Evolutionary conservation across 2,797 vertebrate genomes (phyloP).

Genomic region (Benthosema pterotum): DNA sequence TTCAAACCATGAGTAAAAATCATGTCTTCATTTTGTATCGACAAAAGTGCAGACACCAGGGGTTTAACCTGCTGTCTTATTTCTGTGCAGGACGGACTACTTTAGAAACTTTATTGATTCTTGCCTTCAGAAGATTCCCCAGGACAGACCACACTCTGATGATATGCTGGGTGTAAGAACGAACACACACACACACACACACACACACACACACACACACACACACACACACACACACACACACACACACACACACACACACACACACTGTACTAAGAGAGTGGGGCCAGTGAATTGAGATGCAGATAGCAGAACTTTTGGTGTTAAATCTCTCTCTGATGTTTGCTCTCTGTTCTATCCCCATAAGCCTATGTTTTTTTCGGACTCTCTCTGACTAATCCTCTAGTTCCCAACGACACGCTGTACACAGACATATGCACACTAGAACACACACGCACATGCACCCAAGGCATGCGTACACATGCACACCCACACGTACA

Average conservation of each 20-base stretch:
- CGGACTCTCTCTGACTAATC: conserved; percentile 54
- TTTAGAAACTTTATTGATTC: conserved; percentile 99
- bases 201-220: neutral
- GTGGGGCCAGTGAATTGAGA: conserved; percentile 48
- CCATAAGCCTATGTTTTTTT: conserved; percentile 64
- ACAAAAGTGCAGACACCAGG: too few species aligned
- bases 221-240: conserved; percentile 2
- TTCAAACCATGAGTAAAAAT: neutral
- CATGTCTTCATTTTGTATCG: neutral
- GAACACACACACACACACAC: conserved; percentile 8
- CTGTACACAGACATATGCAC: conserved; percentile 21
- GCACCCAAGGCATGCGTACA: too few species aligned
- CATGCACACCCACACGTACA: conserved; percentile 14
- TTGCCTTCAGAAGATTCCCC: conserved; percentile 99
- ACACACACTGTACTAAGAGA: neutral
- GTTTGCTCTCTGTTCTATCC: conserved; percentile 41
- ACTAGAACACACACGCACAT: conserved; percentile 1
- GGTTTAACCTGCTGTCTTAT: conserved; percentile 35
- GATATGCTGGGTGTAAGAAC: conserved; percentile 94
- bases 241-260: neutral
- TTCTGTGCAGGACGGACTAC: conserved; percentile 92
- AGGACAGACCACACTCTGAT: conserved; percentile 96
- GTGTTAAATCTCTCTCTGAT: conserved; percentile 53
- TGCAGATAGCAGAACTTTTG: conserved; percentile 37
- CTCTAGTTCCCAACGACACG: conserved; percentile 37